Conservation (phyloP, 53 echinoderm and acorn worm species). For the Apostichopus leukothele region DNA sequence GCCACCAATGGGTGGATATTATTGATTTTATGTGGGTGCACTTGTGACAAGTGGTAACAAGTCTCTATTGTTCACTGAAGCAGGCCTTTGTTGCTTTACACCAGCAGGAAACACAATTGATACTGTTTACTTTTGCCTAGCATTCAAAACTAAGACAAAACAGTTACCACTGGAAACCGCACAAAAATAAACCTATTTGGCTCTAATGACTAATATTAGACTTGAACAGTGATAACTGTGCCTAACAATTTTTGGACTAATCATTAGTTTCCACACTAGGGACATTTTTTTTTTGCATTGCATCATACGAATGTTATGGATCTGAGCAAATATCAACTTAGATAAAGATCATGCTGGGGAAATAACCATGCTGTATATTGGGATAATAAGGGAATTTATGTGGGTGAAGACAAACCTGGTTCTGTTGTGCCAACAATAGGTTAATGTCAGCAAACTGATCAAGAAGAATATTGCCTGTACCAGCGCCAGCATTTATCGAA, state of each 20-base stretch:
- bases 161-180: not conserved
- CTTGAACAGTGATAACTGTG: too few species aligned
- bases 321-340: too few species aligned
- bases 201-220: too few species aligned
- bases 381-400: too few species aligned
- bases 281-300: too few species aligned
- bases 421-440: not conserved
- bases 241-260: too few species aligned
- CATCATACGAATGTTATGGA: too few species aligned
- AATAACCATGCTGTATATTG: too few species aligned
- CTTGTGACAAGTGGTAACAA: not conserved
- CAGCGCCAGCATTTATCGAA: not conserved
- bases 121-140: not conserved
- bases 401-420: conserved; percentile 18
- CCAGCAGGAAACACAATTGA: not conserved
- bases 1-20: not conserved
- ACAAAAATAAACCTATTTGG: too few species aligned
- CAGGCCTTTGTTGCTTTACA: not conserved
- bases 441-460: conserved; percentile 9
- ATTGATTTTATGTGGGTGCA: not conserved
- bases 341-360: too few species aligned
- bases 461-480: not conserved
- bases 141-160: too few species aligned
- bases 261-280: too few species aligned
- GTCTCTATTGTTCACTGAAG: not conserved